phyloP scores from a whole-genome alignment of 2,113 vertebrate species.

The Engystomops pustulosus region DNA sequence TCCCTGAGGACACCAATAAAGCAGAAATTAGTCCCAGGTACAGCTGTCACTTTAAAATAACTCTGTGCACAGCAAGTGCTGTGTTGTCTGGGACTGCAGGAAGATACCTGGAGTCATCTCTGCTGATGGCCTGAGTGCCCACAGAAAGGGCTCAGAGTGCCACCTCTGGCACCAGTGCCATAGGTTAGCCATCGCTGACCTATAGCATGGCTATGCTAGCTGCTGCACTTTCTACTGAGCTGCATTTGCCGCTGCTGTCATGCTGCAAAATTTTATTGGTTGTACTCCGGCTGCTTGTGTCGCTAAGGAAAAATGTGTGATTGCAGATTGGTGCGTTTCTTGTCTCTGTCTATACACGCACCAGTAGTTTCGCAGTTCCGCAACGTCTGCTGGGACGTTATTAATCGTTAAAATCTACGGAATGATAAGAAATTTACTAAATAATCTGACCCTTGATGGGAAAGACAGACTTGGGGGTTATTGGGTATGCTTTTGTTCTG shows the following conservation, averaged over 20 bases:
- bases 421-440: background rate
- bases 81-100: too few species aligned
- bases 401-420: too few species aligned
- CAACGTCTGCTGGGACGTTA: slow-evolving; percentile 5
- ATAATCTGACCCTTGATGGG: background rate
- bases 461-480: background rate
- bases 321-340: slow-evolving; percentile 31
- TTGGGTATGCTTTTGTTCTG: background rate
- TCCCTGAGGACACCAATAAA: too few species aligned
- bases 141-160: too few species aligned
- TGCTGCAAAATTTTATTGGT: slow-evolving; percentile 38
- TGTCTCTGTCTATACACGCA: slow-evolving; percentile 12
- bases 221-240: slow-evolving; percentile 33
- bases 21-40: too few species aligned
- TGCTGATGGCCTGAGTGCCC: too few species aligned
- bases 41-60: too few species aligned
- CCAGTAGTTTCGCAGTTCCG: slow-evolving; percentile 7
- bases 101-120: too few species aligned
- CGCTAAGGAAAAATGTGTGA: slow-evolving; percentile 39
- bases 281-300: slow-evolving; percentile 4
- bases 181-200: too few species aligned
- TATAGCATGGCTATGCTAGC: too few species aligned
- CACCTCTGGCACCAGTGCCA: too few species aligned
- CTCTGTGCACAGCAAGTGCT: too few species aligned
- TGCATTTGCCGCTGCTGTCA: slow-evolving; percentile 19